These are phyloP conservation scores for Chelon labrosus DNA, from an alignment of 2,797 vertebrate genomes.

Conservation along the genomic window DNA sequence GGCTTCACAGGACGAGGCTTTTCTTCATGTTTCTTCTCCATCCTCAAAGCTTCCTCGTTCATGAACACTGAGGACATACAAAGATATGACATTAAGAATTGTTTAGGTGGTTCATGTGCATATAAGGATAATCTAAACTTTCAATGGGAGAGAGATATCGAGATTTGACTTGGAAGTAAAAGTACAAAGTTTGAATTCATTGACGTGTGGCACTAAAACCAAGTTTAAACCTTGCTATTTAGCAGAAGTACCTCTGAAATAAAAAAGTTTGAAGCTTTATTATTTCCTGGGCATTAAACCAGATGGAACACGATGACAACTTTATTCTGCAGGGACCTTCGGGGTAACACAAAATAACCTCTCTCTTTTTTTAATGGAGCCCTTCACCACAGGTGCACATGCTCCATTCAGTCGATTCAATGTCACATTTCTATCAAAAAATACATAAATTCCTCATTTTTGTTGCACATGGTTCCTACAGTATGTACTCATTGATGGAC, in stretches of 20 bases:
- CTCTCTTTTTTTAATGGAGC: slow-evolving; percentile 19
- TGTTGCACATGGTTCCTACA: slow-evolving; percentile 5
- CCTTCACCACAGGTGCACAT: slow-evolving; percentile 1
- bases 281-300: slow-evolving; percentile 1
- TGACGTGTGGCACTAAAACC: background rate
- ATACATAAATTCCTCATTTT: slow-evolving; percentile 3
- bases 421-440: slow-evolving; percentile 13
- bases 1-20: slow-evolving; percentile 54
- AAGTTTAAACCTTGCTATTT: slow-evolving; percentile 7
- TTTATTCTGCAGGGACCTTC: slow-evolving; percentile 14
- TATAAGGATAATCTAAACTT: slow-evolving; percentile 1
- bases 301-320: background rate
- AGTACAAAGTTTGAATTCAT: no score
- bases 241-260: background rate
- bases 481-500: background rate
- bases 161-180: background rate
- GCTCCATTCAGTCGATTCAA: slow-evolving; percentile 14
- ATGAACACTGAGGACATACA: slow-evolving; percentile 73
- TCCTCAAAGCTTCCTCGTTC: slow-evolving; percentile 64
- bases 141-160: background rate
- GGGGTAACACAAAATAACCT: slow-evolving; percentile 22
- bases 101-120: background rate
- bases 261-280: slow-evolving; percentile 3
- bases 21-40: slow-evolving; percentile 43
- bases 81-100: background rate